phyloP scores from a whole-genome alignment of 2,888 invertebrate species.

The Notodromas monacha region DNA sequence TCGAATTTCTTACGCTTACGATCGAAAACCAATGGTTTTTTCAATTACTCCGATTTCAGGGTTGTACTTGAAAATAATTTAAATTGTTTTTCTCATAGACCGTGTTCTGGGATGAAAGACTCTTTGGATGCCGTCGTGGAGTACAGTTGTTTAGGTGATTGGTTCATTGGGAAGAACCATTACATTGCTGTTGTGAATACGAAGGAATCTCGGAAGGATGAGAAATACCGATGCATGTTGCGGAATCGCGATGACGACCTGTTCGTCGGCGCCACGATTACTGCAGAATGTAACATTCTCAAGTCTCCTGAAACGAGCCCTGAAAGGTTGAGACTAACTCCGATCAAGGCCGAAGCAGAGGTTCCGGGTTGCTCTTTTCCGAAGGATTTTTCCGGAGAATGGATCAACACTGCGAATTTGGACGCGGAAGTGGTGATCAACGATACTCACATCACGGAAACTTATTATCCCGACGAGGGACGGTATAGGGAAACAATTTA shows the following conservation, averaged over 20 bases:
- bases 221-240: conserved; percentile 69
- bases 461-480: conserved; percentile 68
- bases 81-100: conserved; percentile 1
- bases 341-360: conserved; percentile 51
- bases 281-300: conserved; percentile 64
- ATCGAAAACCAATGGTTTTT: too few species aligned
- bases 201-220: conserved; percentile 73
- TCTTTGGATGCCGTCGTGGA: conserved; percentile 32
- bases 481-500: conserved; percentile 55
- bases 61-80: conserved; percentile 7
- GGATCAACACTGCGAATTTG: conserved; percentile 90
- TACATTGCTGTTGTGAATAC: conserved; percentile 91
- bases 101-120: neutral
- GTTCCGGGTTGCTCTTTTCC: conserved; percentile 68
- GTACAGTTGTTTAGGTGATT: conserved; percentile 69
- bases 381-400: conserved; percentile 67
- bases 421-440: conserved; percentile 78
- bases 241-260: conserved; percentile 77
- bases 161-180: conserved; percentile 82
- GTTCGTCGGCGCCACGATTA: conserved; percentile 64
- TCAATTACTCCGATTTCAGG: conserved; percentile 5
- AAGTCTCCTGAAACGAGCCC: conserved; percentile 78
- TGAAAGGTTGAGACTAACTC: conserved; percentile 49
- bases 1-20: too few species aligned
- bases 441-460: conserved; percentile 82